These are phyloP conservation scores for Zonitis immaculata DNA, from an alignment of 2,888 invertebrate genomes.

Conservation along the genomic window DNA sequence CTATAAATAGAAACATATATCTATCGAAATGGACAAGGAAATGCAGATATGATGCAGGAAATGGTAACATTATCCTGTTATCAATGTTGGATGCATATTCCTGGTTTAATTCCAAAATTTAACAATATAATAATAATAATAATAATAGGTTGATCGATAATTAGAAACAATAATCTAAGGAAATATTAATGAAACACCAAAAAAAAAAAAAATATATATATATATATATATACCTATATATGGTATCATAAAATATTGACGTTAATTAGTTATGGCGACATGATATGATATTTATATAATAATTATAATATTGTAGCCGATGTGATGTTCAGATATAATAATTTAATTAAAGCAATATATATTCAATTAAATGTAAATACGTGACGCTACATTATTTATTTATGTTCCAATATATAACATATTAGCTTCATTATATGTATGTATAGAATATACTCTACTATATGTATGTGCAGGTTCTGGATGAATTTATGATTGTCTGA, in stretches of 20 bases:
- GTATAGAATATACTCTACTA: conserved; percentile 21
- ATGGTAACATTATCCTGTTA: conserved; percentile 42
- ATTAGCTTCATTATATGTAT: too few relatives aligned
- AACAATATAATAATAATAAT: conserved; percentile 31
- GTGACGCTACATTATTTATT: conserved; percentile 27
- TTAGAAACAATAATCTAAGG: too few relatives aligned
- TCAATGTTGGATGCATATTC: conserved; percentile 35
- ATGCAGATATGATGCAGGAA: conserved; percentile 42
- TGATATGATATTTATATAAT: conserved; percentile 47
- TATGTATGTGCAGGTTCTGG: conserved; percentile 12
- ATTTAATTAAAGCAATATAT: conserved; percentile 43
- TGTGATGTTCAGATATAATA: conserved; percentile 37
- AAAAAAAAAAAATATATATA: too few relatives aligned
- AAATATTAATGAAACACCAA: too few relatives aligned
- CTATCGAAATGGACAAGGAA: conserved; percentile 35
- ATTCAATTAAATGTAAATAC: conserved; percentile 37
- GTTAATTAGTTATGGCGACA: conserved; percentile 46
- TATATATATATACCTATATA: too few relatives aligned
- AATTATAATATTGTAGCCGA: conserved; percentile 46
- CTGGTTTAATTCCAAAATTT: conserved; percentile 24
- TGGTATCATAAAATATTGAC: conserved; percentile 46
- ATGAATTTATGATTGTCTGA: not conserved
- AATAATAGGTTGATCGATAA: too few relatives aligned
- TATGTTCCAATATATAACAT: conserved; percentile 8
- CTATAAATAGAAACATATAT: conserved; percentile 5